phyloP scores from a whole-genome alignment of 2,888 invertebrate species.

The Trichacis sp. region DNA sequence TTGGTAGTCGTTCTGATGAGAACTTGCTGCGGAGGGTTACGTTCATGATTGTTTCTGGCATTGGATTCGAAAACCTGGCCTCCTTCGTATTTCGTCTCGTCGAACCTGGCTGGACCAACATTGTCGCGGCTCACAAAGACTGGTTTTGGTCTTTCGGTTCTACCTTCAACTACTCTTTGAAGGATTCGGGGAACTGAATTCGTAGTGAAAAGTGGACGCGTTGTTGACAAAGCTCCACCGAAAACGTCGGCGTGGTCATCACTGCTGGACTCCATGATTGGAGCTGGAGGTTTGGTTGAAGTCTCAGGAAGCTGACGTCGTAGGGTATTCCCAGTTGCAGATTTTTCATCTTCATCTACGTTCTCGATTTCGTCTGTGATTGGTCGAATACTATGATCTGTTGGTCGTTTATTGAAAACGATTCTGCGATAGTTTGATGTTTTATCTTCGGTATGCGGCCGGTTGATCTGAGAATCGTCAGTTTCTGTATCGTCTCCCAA shows the following conservation, averaged over 20 bases:
- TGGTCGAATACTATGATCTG: slow-evolving; percentile 63
- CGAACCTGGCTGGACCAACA: slow-evolving; percentile 58
- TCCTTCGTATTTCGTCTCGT: slow-evolving; percentile 53
- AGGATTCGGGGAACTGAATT: slow-evolving; percentile 73
- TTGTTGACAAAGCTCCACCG: slow-evolving; percentile 75
- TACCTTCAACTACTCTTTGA: slow-evolving; percentile 56
- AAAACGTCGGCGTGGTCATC: slow-evolving; percentile 80
- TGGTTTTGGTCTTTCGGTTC: slow-evolving; percentile 57
- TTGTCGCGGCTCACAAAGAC: slow-evolving; percentile 54
- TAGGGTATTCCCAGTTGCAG: slow-evolving; percentile 72
- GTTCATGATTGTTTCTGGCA: slow-evolving; percentile 51
- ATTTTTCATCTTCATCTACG: slow-evolving; percentile 66
- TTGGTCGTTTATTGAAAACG: slow-evolving; percentile 59
- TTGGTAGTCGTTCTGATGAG: slow-evolving; percentile 44
- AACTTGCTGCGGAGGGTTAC: slow-evolving; percentile 54
- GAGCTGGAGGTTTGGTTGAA: slow-evolving; percentile 67
- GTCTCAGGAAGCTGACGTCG: slow-evolving; percentile 75
- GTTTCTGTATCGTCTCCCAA: slow-evolving; percentile 51
- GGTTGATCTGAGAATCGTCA: slow-evolving; percentile 62
- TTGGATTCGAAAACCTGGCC: slow-evolving; percentile 55
- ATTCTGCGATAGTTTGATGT: slow-evolving; percentile 49
- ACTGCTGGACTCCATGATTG: slow-evolving; percentile 73
- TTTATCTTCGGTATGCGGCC: slow-evolving; percentile 57
- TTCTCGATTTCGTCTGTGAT: slow-evolving; percentile 66
- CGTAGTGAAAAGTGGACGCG: slow-evolving; percentile 78